Conservation (phyloP, 2,113 vertebrate species). For the Fulmarus glacialis region DNA sequence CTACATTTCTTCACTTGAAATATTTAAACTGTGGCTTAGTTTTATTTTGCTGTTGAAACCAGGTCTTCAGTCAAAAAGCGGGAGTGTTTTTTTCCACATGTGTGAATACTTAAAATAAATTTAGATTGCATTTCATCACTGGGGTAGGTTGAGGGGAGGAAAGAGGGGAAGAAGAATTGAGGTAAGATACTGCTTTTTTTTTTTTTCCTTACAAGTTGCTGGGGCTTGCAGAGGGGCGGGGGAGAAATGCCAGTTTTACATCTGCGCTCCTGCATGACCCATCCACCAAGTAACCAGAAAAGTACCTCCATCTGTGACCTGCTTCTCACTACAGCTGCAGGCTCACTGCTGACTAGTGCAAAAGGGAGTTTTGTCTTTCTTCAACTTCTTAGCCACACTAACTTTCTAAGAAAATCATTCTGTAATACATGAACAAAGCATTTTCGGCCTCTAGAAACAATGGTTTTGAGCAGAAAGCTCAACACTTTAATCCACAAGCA, state of each 20-base stretch:
- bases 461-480: not conserved
- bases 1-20: not conserved
- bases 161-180: not conserved
- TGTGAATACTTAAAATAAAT: not conserved
- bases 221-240: fast-evolving
- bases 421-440: not conserved
- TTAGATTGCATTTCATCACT: not conserved
- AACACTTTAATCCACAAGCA: not conserved
- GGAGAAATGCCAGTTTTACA: not conserved
- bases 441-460: not conserved
- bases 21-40: not conserved
- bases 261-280: not conserved
- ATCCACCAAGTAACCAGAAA: not conserved
- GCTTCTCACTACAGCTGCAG: not conserved
- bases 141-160: not conserved
- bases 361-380: not conserved
- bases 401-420: not conserved
- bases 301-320: not conserved
- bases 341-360: fast-evolving
- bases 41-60: not conserved
- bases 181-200: not conserved
- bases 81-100: not conserved
- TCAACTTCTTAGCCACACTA: not conserved
- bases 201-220: not conserved
- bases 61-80: not conserved